These are phyloP conservation scores for Acromyrmex echinatior DNA, from an alignment of 1,140 invertebrate species.

Conservation along the genomic window DNA sequence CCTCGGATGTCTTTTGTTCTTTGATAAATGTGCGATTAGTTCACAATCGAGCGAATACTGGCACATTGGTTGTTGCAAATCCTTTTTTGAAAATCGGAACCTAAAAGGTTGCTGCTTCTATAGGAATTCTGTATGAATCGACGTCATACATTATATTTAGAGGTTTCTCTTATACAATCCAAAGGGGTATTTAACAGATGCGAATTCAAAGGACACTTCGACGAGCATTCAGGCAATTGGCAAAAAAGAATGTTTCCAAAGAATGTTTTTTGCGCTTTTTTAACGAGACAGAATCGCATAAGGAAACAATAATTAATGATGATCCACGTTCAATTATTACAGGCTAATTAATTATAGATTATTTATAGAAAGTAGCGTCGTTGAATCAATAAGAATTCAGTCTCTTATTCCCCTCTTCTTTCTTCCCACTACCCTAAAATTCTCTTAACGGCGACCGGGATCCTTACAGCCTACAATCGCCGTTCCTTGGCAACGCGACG, in stretches of 20 bases:
- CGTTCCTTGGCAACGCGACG: conserved; percentile 81
- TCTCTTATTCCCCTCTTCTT: conserved; percentile 55
- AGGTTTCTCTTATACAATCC: background rate
- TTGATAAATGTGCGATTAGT: background rate
- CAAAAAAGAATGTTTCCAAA: background rate
- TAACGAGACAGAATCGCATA: conserved; percentile 5
- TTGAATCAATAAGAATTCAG: conserved; percentile 79
- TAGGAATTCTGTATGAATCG: conserved; percentile 15
- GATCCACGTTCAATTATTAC: conserved; percentile 46
- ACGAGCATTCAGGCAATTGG: background rate
- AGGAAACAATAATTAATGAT: conserved; percentile 52
- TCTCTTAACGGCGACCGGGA: conserved; percentile 70
- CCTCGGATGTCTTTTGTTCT: background rate
- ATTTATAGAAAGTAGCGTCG: conserved; percentile 69
- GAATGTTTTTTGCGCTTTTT: background rate
- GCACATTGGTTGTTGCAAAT: background rate
- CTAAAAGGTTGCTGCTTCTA: conserved; percentile 50
- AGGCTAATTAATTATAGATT: conserved; percentile 74
- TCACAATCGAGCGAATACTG: background rate
- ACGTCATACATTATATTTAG: conserved; percentile 28
- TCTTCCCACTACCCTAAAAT: conserved; percentile 66
- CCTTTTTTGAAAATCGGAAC: conserved; percentile 43
- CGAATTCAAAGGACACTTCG: background rate
- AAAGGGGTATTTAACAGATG: background rate
- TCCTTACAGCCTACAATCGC: conserved; percentile 76